These are phyloP conservation scores for Rhabdophis nuchalis DNA, from an alignment of 2,797 vertebrate species.

Conservation along the genomic window DNA sequence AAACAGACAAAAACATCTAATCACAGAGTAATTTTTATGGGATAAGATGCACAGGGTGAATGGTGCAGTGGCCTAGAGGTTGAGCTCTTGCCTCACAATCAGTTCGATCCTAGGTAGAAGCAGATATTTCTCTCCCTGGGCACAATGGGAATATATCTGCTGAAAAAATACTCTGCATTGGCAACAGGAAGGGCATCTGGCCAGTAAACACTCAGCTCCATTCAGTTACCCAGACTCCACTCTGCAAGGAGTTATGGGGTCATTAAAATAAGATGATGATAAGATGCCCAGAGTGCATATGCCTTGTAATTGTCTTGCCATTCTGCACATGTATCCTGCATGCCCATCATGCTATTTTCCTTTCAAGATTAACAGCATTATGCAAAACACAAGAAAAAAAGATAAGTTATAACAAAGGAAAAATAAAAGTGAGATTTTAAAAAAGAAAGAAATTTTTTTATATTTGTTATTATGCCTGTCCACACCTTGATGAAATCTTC, in stretches of 20 bases:
- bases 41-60: neutral
- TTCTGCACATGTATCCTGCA: neutral
- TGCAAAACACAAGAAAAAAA: neutral
- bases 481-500: neutral
- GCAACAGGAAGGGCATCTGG: too few relatives aligned
- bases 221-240: too few relatives aligned
- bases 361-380: neutral
- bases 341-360: neutral
- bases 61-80: too few relatives aligned
- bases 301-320: neutral
- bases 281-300: neutral
- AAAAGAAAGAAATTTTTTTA: neutral
- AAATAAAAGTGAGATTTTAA: neutral
- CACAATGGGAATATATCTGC: too few relatives aligned
- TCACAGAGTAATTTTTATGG: neutral
- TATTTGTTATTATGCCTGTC: neutral
- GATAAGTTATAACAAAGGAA: neutral
- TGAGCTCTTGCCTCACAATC: too few relatives aligned
- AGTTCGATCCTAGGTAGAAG: too few relatives aligned
- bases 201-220: too few relatives aligned
- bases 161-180: too few relatives aligned
- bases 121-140: too few relatives aligned
- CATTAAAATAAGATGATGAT: too few relatives aligned
- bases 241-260: too few relatives aligned
- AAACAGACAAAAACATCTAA: neutral